Evolutionary conservation across 2,888 invertebrate species (phyloP), one percentile per base, ranked within the genome.

Genomic region (Cremastinae sp.): DNA sequence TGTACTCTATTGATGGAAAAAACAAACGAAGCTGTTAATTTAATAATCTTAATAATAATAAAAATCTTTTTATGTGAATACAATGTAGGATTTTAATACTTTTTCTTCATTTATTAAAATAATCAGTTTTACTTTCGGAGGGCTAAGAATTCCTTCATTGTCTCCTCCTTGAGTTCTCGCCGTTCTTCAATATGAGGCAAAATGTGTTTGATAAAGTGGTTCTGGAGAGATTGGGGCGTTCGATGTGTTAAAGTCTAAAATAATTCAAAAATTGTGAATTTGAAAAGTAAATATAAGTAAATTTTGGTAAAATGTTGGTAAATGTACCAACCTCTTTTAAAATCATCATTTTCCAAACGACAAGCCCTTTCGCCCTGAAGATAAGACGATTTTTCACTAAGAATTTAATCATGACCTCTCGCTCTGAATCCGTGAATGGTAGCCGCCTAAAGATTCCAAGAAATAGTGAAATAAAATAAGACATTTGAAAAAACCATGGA

Each of bases 181-280:
- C n/a, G n/a, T n/a, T n/a, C n/a, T n/a, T n/a, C 39, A 8, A 68
- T 68, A 16, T 58, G 20, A 1, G 68, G 68, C 8, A 68, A 22
- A 39, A 68, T 49, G 0, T 3, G 4, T 16, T 58, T 58, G 7
- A 5, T 9, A 5, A 58, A 58, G 1, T 68, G 58, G 7, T 68
- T 68, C 1, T 49, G 58, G 8, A 68, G 39, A 0, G 68, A 68
- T 4, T 58, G 39, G 0, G 58, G 58, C 4, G 68, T 68, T n/a
- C 68, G 45, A 18, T 58, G 58, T 0, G 4, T 22, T 22, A 68
- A 41, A 8, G 1, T 16, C 68, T 68, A 49, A 2, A 49, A 3
- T 16, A 1, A 18, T 64, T 39, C 9, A 5, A 45, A 0, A 5
- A 4, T 51, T 18, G 22, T 10, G 8, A 22, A 0, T 8, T 12